Conservation (phyloP, 2,888 invertebrate species). For the Caenorhabditis zanzibari region DNA sequence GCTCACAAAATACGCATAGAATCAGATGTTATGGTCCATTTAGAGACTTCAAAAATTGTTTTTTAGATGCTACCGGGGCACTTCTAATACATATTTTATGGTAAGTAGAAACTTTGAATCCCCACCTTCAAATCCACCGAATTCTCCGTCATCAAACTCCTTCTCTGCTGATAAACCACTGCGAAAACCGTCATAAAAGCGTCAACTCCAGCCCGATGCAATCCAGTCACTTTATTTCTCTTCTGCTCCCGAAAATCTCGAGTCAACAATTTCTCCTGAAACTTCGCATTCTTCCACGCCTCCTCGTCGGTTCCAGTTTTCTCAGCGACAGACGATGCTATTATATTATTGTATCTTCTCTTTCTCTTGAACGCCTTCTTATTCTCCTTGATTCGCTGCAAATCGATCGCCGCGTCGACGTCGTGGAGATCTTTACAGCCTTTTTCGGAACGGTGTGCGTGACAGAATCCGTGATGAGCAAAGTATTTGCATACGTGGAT, state of each 20-base stretch:
- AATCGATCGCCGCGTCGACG: slow-evolving; percentile 78
- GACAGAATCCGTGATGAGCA: slow-evolving; percentile 77
- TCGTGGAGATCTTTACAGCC: slow-evolving; percentile 73
- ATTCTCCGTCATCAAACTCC: slow-evolving; percentile 46
- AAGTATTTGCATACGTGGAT: slow-evolving; percentile 70
- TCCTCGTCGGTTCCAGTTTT: slow-evolving; percentile 52
- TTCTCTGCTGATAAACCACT: slow-evolving; percentile 73
- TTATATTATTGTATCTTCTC: slow-evolving; percentile 52
- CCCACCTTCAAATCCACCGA: slow-evolving; percentile 45
- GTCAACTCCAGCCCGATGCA: slow-evolving; percentile 80
- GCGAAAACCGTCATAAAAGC: slow-evolving; percentile 82
- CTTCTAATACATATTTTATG: too few relatives aligned
- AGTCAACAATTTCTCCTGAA: slow-evolving; percentile 32
- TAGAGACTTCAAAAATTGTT: too few relatives aligned
- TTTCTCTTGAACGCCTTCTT: slow-evolving; percentile 62
- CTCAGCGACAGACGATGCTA: slow-evolving; percentile 48
- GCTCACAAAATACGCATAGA: too few relatives aligned
- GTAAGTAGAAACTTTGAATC: neutral
- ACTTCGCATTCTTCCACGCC: slow-evolving; percentile 50
- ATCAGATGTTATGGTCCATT: too few relatives aligned
- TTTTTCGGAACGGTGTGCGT: slow-evolving; percentile 42
- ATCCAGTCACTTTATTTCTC: slow-evolving; percentile 50
- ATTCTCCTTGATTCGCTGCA: slow-evolving; percentile 68
- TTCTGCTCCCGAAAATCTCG: slow-evolving; percentile 49
- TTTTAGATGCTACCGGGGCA: too few relatives aligned